These are phyloP conservation scores for Sesia apiformis DNA, from an alignment of 2,888 invertebrate genomes.

Conservation along the genomic window DNA sequence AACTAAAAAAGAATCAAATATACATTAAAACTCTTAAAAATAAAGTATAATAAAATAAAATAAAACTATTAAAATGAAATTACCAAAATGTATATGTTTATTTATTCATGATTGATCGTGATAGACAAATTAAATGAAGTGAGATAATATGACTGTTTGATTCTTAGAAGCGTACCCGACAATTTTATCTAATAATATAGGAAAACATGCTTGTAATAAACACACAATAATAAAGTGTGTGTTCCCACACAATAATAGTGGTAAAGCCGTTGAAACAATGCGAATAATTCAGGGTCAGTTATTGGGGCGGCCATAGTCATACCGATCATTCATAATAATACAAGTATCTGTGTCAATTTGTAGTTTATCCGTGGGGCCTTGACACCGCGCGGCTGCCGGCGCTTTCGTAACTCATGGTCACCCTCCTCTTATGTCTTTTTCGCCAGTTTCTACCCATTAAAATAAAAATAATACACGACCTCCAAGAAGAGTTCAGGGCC, in stretches of 20 bases:
- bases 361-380: conserved; percentile 30
- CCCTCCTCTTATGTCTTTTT: conserved; percentile 14
- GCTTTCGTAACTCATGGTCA: conserved; percentile 54
- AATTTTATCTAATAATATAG: no score
- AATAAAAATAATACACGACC: not conserved
- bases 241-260: not conserved
- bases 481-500: not conserved
- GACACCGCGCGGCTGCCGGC: conserved; percentile 40
- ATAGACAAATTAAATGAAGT: no score
- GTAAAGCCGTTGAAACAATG: not conserved
- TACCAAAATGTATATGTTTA: no score
- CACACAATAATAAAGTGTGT: not conserved
- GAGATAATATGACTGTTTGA: no score
- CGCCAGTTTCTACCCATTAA: not conserved
- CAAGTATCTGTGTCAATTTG: conserved; percentile 13
- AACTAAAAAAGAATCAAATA: no score
- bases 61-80: no score
- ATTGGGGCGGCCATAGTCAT: conserved; percentile 7
- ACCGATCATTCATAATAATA: conserved; percentile 12
- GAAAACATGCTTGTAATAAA: no score
- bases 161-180: no score
- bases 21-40: no score
- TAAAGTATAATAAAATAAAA: no score
- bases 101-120: no score
- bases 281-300: conserved; percentile 3